These are phyloP conservation scores for Stenolophus ochropezus DNA, from an alignment of 2,888 invertebrate species.

Conservation along the genomic window DNA sequence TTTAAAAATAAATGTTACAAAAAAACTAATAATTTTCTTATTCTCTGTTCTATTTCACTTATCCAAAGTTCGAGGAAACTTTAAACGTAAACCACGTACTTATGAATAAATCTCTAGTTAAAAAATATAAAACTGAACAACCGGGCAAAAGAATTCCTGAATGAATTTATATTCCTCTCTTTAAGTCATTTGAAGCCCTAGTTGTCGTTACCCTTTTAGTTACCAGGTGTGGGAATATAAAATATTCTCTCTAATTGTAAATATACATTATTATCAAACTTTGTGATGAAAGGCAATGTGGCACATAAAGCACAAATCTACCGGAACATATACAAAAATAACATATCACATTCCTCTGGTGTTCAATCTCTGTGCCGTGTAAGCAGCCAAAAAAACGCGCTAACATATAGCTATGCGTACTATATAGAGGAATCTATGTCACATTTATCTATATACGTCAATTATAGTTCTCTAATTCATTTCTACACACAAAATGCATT, in stretches of 20 bases:
- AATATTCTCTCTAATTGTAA: slow-evolving; percentile 6
- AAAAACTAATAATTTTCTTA: too few relatives aligned
- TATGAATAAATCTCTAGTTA: too few relatives aligned
- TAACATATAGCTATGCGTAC: slow-evolving; percentile 13
- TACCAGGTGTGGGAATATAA: not conserved
- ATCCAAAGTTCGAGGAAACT: too few relatives aligned
- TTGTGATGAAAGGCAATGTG: slow-evolving; percentile 59
- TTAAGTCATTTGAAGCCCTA: not conserved
- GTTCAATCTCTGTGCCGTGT: slow-evolving; percentile 31
- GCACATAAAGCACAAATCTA: slow-evolving; percentile 55
- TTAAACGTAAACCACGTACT: too few relatives aligned
- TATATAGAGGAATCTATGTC: slow-evolving; percentile 26
- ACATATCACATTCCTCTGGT: slow-evolving; percentile 50
- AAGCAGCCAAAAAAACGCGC: slow-evolving; percentile 34
- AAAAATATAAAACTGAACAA: too few relatives aligned
- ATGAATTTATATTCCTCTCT: too few relatives aligned
- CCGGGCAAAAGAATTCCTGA: too few relatives aligned
- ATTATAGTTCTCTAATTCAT: slow-evolving; percentile 11
- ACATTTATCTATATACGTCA: slow-evolving; percentile 18
- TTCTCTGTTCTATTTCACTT: too few relatives aligned
- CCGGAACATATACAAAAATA: slow-evolving; percentile 47
- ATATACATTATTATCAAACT: slow-evolving; percentile 39
- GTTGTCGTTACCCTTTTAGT: not conserved
- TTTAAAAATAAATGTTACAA: too few relatives aligned
- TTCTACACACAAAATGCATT: not conserved